phyloP scores from a whole-genome alignment of 2,888 invertebrate species.

The Dryobota labecula region DNA sequence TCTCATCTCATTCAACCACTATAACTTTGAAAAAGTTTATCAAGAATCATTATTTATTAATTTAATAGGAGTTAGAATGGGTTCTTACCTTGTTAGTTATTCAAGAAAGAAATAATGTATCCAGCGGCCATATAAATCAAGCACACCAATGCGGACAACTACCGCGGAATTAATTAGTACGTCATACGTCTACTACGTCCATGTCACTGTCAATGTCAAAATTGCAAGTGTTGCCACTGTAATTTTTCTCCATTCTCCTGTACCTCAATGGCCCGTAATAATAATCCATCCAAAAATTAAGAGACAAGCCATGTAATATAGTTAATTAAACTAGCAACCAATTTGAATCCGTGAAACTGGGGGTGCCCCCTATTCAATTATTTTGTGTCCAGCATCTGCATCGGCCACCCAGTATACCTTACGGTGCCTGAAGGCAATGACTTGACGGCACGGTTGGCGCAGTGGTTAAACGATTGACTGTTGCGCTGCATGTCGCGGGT shows the following conservation, averaged over 20 bases:
- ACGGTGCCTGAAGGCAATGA: no score
- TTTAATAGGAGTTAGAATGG: background rate
- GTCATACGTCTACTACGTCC: constrained; percentile 30
- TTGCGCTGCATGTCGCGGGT: no score
- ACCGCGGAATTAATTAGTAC: constrained; percentile 14
- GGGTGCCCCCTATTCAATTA: no score
- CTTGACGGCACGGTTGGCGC: no score
- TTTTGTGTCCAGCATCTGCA: no score
- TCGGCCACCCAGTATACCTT: no score
- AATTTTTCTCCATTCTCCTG: background rate
- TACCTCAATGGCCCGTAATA: background rate
- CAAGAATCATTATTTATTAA: background rate
- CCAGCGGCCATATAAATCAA: constrained; percentile 22
- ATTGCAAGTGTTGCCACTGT: background rate
- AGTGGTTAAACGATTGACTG: no score
- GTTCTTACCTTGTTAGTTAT: constrained; percentile 28
- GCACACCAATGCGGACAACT: constrained; percentile 9
- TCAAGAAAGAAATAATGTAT: background rate
- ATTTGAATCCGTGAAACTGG: background rate
- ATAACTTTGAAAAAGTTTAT: background rate
- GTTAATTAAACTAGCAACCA: no score
- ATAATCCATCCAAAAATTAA: background rate
- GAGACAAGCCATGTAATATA: background rate
- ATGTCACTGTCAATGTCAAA: constrained; percentile 18
- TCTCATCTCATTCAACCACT: background rate